These are phyloP conservation scores for Hestina assimilis DNA, from an alignment of 1,140 invertebrate genomes.

Conservation along the genomic window DNA sequence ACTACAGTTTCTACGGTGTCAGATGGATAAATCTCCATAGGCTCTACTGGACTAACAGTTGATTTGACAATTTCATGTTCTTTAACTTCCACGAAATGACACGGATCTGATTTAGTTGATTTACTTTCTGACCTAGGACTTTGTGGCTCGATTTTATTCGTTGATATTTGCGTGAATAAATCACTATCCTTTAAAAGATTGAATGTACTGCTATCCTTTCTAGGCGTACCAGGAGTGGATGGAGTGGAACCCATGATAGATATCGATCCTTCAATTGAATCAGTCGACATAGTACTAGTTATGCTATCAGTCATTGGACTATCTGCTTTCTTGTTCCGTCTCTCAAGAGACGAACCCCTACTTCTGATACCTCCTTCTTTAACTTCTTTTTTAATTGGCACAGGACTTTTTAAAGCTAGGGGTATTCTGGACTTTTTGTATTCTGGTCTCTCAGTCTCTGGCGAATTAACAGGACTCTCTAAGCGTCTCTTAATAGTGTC, in stretches of 20 bases:
- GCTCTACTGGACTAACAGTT: constrained; percentile 73
- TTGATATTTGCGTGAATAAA: constrained; percentile 84
- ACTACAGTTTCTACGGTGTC: constrained; percentile 51
- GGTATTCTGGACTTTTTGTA: constrained; percentile 70
- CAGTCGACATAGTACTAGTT: constrained; percentile 42
- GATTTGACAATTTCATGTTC: constrained; percentile 78
- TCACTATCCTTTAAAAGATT: constrained; percentile 83
- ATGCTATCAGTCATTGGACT: constrained; percentile 39
- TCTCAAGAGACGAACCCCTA: constrained; percentile 51
- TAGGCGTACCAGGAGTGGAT: constrained; percentile 41
- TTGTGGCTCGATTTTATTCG: constrained; percentile 66
- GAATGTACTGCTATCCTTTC: constrained; percentile 74
- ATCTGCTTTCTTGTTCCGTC: constrained; percentile 32
- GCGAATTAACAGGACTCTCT: constrained; percentile 59
- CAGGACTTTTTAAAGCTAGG: constrained; percentile 63
- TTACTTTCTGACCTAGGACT: constrained; percentile 15
- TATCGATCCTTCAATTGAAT: constrained; percentile 41
- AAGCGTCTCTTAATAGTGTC: constrained; percentile 74
- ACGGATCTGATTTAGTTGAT: constrained; percentile 61
- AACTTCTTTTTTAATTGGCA: constrained; percentile 60
- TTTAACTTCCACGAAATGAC: constrained; percentile 79
- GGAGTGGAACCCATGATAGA: constrained; percentile 35
- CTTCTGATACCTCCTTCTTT: constrained; percentile 54
- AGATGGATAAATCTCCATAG: constrained; percentile 44
- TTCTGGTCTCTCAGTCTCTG: constrained; percentile 56